These are phyloP conservation scores for Rhogogaster chlorosoma DNA, from an alignment of 2,888 invertebrate species.

Conservation along the genomic window DNA sequence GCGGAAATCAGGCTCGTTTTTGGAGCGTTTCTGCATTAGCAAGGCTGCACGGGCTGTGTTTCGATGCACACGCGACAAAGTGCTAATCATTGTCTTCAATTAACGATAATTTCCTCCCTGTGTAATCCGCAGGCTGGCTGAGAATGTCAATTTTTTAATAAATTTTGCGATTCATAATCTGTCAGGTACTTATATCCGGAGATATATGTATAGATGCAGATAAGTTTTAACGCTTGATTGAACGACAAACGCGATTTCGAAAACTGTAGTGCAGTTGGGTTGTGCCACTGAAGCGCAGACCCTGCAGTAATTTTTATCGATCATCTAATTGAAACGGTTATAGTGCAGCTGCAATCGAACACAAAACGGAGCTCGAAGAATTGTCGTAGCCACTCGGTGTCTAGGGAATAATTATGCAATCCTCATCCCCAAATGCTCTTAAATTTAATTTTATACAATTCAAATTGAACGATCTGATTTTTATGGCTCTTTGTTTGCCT, in stretches of 20 bases:
- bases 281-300: not conserved
- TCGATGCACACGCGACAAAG: constrained; percentile 3
- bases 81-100: not conserved
- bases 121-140: not conserved
- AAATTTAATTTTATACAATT: constrained; percentile 16
- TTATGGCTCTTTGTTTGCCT: not conserved
- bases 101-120: not conserved
- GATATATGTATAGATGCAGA: constrained; percentile 41
- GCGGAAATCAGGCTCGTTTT: constrained; percentile 32
- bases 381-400: constrained; percentile 5
- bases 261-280: constrained; percentile 3
- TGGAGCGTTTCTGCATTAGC: constrained; percentile 23
- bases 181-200: not conserved
- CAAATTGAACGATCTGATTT: not conserved
- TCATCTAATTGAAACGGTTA: constrained; percentile 56
- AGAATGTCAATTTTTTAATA: not conserved
- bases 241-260: not conserved
- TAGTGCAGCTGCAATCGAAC: constrained; percentile 57
- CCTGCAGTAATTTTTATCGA: constrained; percentile 56
- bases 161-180: constrained; percentile 46
- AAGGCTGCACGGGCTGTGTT: not conserved
- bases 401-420: constrained; percentile 5
- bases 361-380: constrained; percentile 42
- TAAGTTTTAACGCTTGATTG: not conserved
- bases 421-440: not conserved